Base-by-base conservation (phyloP, 2,797 vertebrate genomes). In the Microcaecilia unicolor region DNA sequence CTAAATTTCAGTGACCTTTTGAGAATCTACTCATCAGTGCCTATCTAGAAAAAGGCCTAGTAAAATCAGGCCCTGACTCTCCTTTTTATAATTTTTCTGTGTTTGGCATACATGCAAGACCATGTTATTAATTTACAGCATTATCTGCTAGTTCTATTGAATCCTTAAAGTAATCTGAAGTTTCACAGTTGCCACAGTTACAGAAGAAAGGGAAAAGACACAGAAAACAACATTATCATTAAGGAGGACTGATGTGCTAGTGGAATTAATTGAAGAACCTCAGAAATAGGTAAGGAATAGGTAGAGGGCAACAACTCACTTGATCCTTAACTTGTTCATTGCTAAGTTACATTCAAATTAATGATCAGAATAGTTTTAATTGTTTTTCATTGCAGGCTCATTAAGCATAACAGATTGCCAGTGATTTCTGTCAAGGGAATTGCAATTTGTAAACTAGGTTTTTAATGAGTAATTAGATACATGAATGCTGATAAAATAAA, bases 301-400 rank as follows among this genome's bases (percentile, higher is more conserved):
- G 2, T 14, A 45, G 27, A 44, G 9, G 32, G 20, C 44, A 23
- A 14, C n/a, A n/a, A n/a, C 46, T 49, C 11, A 41, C 11, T 26
- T 23, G 20, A 51, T 11, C 42, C 11, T 4, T 23, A 31, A 37
- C 34, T 58, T 53, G 27, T 34, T 51, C 39, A 16, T 39, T 31
- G 8, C 8, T 39, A 31, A 15, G 8, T 11, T 22, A 32, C 33
- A 45, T 11, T 48, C 9, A 15, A 55, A 35, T 40, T 58, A 70
- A 57, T 36, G 15, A 51, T 44, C 32, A 47, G 15, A 41, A 43
- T 43, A 34, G 3, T 33, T 64, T n/a, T n/a, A n/a, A n/a, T n/a
- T n/a, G n/a, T n/a, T n/a, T n/a, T 57, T 52, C 34, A 45, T 3
- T 37, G n/a, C 10, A 21, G 31, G 22, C 35, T 66, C 4, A 27